These are phyloP conservation scores for Osmerus mordax DNA, from an alignment of 2,113 vertebrate genomes.

Conservation along the genomic window DNA sequence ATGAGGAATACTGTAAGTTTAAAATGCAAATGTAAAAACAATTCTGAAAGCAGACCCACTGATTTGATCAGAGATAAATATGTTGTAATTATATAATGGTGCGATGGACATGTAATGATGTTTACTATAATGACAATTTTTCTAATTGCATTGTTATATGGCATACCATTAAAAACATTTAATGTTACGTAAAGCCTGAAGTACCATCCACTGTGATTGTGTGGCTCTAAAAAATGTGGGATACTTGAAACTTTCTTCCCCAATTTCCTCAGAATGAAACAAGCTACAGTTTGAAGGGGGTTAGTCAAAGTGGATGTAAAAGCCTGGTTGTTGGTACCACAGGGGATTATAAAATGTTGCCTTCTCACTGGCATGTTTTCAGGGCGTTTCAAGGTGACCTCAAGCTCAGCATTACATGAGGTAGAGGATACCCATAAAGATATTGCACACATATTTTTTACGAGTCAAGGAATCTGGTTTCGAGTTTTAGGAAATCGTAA, in stretches of 20 bases:
- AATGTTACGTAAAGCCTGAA: constrained; percentile 5
- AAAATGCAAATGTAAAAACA: constrained; percentile 13
- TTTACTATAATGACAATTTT: too few relatives aligned
- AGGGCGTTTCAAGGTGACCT: constrained; percentile 26
- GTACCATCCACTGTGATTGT: constrained; percentile 23
- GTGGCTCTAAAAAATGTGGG: not conserved
- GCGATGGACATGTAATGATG: too few relatives aligned
- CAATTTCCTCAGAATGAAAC: constrained; percentile 11
- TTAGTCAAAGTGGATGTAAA: constrained; percentile 14
- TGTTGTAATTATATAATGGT: too few relatives aligned
- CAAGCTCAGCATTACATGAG: constrained; percentile 34
- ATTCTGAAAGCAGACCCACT: constrained; percentile 7
- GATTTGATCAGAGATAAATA: too few relatives aligned
- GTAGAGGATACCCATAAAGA: constrained; percentile 45
- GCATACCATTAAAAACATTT: too few relatives aligned
- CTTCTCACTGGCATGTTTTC: constrained; percentile 21
- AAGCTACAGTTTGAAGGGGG: constrained; percentile 3
- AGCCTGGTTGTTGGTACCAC: constrained; percentile 12
- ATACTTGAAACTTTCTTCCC: too few relatives aligned
- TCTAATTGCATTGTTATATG: too few relatives aligned
- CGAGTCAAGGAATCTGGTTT: constrained; percentile 45
- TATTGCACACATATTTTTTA: constrained; percentile 44
- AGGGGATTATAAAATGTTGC: constrained; percentile 37
- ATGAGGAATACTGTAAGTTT: not conserved
- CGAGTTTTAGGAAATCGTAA: constrained; percentile 64